phyloP scores from a whole-genome alignment of 2,797 vertebrate species.

The Amniataba percoides region DNA sequence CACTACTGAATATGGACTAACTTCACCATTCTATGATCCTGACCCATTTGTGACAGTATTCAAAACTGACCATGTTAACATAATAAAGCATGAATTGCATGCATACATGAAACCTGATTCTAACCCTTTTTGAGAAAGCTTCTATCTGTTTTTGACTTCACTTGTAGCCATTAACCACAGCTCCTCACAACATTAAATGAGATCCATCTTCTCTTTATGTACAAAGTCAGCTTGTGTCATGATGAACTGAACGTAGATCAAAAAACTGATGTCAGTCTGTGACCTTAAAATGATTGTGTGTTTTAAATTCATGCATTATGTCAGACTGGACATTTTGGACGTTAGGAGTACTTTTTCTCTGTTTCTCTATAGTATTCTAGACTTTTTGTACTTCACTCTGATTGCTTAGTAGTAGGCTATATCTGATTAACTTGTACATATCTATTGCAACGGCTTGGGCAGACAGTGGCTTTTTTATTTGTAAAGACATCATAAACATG shows the following conservation, averaged over 20 bases:
- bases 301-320: conserved; percentile 40
- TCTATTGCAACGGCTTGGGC: conserved; percentile 96
- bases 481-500: conserved; percentile 96
- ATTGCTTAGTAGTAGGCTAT: conserved; percentile 97
- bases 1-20: conserved; percentile 47
- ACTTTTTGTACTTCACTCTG: conserved; percentile 93
- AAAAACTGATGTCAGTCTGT: conserved; percentile 32
- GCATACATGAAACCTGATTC: conserved; percentile 28
- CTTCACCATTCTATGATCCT: conserved; percentile 40
- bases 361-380: conserved; percentile 72
- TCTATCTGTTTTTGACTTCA: conserved; percentile 32
- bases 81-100: conserved; percentile 35
- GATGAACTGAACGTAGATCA: conserved; percentile 29
- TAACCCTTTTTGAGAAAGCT: conserved; percentile 17
- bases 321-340: conserved; percentile 66
- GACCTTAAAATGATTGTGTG: conserved; percentile 28
- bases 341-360: conserved; percentile 79
- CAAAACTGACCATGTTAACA: conserved; percentile 29
- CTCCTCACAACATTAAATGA: conserved; percentile 34
- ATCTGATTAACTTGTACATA: conserved; percentile 95
- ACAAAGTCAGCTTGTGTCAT: conserved; percentile 35
- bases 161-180: conserved; percentile 23
- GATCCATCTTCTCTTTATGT: conserved; percentile 58
- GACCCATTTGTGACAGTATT: conserved; percentile 22
- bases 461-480: conserved; percentile 96